These are phyloP conservation scores for Paramormyrops hopkinsi DNA, from an alignment of 2,797 vertebrate species.

Conservation along the genomic window DNA sequence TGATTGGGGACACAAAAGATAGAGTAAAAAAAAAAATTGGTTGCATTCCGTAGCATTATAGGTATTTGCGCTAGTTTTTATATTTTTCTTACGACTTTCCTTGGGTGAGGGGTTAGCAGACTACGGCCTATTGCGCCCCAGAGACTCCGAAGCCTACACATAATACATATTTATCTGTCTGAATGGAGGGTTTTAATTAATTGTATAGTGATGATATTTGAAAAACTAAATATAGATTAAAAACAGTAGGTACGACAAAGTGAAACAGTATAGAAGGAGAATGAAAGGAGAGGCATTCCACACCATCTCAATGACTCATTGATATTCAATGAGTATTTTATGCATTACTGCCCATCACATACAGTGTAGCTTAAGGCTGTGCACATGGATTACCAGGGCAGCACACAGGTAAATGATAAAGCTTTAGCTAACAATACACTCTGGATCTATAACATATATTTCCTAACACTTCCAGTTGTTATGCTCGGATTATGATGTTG, in stretches of 20 bases:
- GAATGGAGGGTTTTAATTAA: neutral
- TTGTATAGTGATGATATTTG: neutral
- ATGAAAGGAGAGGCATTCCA: neutral
- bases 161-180: neutral
- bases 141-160: neutral
- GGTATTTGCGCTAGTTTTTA: neutral
- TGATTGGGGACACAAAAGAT: neutral
- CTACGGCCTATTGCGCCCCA: too few species aligned
- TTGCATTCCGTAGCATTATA: neutral
- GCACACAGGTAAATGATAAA: neutral
- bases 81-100: neutral
- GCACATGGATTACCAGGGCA: neutral
- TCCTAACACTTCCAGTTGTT: neutral
- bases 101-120: neutral
- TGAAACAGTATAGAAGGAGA: neutral
- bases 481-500: neutral
- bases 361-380: neutral
- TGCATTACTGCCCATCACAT: neutral
- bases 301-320: neutral
- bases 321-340: neutral
- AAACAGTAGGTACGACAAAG: neutral
- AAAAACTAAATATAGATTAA: neutral
- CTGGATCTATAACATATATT: neutral
- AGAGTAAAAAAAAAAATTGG: neutral
- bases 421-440: neutral